Conservation (phyloP, 2,113 vertebrate genomes). For the Festucalex cinctus region DNA sequence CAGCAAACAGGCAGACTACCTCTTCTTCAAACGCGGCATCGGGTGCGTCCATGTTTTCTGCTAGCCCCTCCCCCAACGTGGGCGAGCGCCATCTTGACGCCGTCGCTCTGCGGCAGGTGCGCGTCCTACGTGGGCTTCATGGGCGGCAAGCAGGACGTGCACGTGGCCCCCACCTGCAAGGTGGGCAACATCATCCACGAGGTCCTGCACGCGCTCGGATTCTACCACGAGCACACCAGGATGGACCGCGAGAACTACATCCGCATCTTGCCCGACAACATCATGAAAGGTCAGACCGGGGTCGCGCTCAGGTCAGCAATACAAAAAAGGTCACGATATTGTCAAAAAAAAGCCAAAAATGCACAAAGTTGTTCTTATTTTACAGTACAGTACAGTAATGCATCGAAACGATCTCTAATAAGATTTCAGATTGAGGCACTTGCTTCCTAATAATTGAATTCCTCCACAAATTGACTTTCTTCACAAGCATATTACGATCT, state of each 20-base stretch:
- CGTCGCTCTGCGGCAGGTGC: background rate
- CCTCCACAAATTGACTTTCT: no score
- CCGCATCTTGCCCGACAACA: background rate
- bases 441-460: no score
- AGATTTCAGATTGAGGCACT: no score
- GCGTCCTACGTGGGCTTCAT: conserved; percentile 8
- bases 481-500: no score
- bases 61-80: no score
- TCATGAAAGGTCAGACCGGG: conserved; percentile 15
- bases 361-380: no score
- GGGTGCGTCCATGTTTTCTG: background rate
- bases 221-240: conserved; percentile 14
- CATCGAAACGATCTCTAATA: no score
- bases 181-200: conserved; percentile 12
- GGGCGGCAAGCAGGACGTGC: conserved; percentile 4
- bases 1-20: background rate
- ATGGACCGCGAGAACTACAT: background rate
- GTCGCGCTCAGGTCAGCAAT: no score
- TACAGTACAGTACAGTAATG: no score
- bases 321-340: no score
- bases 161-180: background rate
- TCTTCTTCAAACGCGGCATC: background rate
- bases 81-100: background rate
- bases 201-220: conserved; percentile 7
- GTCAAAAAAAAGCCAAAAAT: no score